Percentiles rank a stretch among this genome's conserved stretches.
These are phyloP conservation scores for Ennomos erosarius DNA, from an alignment of 2,888 invertebrate genomes.

Conservation along the genomic window DNA sequence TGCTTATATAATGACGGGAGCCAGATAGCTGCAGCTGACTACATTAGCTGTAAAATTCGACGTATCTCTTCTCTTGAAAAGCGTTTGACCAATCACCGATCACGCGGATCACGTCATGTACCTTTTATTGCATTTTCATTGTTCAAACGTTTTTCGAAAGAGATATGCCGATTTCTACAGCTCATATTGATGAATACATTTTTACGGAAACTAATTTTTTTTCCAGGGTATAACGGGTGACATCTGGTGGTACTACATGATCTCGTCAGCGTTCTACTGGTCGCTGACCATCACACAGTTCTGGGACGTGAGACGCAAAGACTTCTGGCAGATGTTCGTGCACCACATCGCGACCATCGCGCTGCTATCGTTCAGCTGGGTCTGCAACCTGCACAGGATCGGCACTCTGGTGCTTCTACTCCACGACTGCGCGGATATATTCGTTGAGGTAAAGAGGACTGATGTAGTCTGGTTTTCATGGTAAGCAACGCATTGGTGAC, in stretches of 20 bases:
- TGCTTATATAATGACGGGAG: too few relatives aligned
- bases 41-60: too few relatives aligned
- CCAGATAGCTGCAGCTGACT: too few relatives aligned
- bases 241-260: constrained; percentile 98
- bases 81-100: too few relatives aligned
- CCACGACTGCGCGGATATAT: constrained; percentile 95
- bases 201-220: neutral
- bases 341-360: constrained; percentile 97
- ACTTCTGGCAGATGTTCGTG: constrained; percentile 98
- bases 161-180: too few relatives aligned
- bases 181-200: too few relatives aligned
- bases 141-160: too few relatives aligned
- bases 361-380: constrained; percentile 96
- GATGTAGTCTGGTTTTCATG: too few relatives aligned
- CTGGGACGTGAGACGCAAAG: constrained; percentile 94
- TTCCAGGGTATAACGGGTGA: constrained; percentile 91
- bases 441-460: constrained; percentile 94
- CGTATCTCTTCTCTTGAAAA: too few relatives aligned
- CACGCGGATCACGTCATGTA: too few relatives aligned
- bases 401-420: constrained; percentile 95
- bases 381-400: constrained; percentile 95
- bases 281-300: constrained; percentile 96
- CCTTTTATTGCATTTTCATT: too few relatives aligned
- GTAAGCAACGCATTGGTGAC: too few relatives aligned
- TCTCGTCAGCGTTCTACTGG: constrained; percentile 97